Conservation (phyloP, 1,140 invertebrate genomes). For the Vanessa atalanta region DNA sequence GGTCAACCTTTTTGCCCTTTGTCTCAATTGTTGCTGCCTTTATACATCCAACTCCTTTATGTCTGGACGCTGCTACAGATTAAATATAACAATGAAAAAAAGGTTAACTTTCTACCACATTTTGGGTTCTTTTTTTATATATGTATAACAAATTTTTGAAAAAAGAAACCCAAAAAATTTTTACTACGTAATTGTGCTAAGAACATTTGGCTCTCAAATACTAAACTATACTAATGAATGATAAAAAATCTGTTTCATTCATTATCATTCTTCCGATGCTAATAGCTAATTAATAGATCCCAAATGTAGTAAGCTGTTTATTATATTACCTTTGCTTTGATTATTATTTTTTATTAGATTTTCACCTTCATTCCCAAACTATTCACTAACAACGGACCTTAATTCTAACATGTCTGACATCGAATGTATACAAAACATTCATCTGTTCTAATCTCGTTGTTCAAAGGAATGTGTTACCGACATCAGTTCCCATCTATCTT, state of each 20-base stretch:
- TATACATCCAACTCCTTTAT: conserved; percentile 52
- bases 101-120: conserved; percentile 22
- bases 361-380: conserved; percentile 40
- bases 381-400: conserved; percentile 54
- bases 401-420: conserved; percentile 47
- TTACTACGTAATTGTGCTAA: no score
- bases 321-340: conserved; percentile 31
- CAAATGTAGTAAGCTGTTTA: not conserved
- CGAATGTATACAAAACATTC: conserved; percentile 53
- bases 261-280: no score
- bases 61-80: conserved; percentile 33
- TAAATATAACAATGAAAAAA: conserved; percentile 27
- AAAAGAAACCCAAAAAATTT: no score
- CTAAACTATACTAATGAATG: no score
- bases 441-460: conserved; percentile 65
- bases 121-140: conserved; percentile 21
- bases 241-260: no score
- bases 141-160: not conserved
- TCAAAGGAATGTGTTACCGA: conserved; percentile 68
- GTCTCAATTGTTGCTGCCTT: conserved; percentile 69
- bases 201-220: no score
- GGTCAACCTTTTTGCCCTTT: conserved; percentile 72
- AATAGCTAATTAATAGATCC: not conserved
- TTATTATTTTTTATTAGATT: conserved; percentile 20
- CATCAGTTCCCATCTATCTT: conserved; percentile 70